phyloP scores from a whole-genome alignment of 2,113 vertebrate species.

The Pomatorhinus ruficollis region DNA sequence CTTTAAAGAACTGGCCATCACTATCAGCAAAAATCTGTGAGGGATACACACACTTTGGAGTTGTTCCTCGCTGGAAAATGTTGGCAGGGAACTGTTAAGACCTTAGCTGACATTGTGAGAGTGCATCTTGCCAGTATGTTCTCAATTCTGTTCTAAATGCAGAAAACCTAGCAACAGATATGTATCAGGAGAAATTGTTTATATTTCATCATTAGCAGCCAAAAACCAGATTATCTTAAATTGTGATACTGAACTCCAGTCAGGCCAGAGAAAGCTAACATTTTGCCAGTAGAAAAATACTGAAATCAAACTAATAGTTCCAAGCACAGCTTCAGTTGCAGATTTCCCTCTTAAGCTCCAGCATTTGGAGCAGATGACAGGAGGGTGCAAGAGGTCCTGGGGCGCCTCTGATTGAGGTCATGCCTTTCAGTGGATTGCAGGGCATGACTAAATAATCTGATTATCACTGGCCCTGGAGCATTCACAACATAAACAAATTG shows the following conservation, averaged over 20 bases:
- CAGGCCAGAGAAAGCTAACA: neutral
- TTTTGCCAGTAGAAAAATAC: constrained; percentile 28
- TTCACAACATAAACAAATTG: neutral
- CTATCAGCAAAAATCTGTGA: neutral
- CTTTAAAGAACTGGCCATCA: neutral
- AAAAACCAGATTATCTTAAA: constrained; percentile 2
- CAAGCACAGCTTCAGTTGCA: neutral
- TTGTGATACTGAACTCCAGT: neutral
- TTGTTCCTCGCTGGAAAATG: neutral
- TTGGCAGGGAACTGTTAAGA: neutral
- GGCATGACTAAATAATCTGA: neutral
- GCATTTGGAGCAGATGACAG: neutral
- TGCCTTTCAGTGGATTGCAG: neutral
- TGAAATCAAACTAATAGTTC: neutral
- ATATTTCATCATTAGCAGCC: constrained; percentile 26
- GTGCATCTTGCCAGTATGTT: constrained; percentile 10
- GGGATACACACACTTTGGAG: neutral
- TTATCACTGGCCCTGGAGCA: neutral
- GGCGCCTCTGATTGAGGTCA: neutral
- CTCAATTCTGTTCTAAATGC: constrained; percentile 11
- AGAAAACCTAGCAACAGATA: constrained; percentile 43
- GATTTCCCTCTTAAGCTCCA: neutral
- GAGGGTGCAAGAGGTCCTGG: neutral
- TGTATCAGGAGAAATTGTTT: constrained; percentile 29
- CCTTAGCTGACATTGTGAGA: constrained; percentile 23